Base-by-base conservation (phyloP, 2,888 invertebrate species). In the Trachelus troglodyta region DNA sequence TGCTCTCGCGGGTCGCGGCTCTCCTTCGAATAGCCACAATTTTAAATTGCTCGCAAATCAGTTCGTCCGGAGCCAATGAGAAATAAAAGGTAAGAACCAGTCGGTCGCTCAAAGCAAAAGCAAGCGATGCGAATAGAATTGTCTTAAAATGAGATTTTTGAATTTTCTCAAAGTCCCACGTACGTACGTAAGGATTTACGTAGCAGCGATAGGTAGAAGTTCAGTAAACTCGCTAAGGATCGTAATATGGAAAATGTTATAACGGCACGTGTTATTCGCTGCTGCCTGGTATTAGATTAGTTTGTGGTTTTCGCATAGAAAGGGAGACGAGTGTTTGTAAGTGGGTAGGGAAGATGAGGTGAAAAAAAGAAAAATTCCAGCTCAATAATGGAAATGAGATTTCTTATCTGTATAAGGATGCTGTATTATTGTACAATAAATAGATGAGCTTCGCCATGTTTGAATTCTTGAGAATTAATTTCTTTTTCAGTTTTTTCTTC, bases 321-420 rank as follows among this genome's bases (percentile, higher is more conserved):
- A 23, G 56, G 23, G 6, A 15, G 4, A 40, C 15, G 15, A 40
- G 40, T 2, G 23, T 40, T 23, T 23, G 40, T 23, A 40, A 6
- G 40, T 23, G 15, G 23, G 23, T 40, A 15, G 40, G 40, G 6
- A 40, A 6, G 40, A 56, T 2, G 23, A 56, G 23, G 9, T 23
- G 9, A 73, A 69, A 31, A 56, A n/a, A 12, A 31, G 71, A 75
- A 75, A 23, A n/a, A 11, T 4, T 33, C 34, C 71, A 75, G 56
- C 56, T 33, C 56, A 69, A 73, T 40, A 35, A 74, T 40, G 76
- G 56, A 76, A 76, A 73, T 56, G 40, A 33, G 69, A 75, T 77
- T 80, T 76, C 80, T 77, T 80, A 77, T 80, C 76, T 68, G 34
- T 37, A 40, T 40, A 15, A 15, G 40, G 15, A 40, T 40, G 15